Conservation (phyloP, 2,888 invertebrate species). For the Acleris literana region DNA sequence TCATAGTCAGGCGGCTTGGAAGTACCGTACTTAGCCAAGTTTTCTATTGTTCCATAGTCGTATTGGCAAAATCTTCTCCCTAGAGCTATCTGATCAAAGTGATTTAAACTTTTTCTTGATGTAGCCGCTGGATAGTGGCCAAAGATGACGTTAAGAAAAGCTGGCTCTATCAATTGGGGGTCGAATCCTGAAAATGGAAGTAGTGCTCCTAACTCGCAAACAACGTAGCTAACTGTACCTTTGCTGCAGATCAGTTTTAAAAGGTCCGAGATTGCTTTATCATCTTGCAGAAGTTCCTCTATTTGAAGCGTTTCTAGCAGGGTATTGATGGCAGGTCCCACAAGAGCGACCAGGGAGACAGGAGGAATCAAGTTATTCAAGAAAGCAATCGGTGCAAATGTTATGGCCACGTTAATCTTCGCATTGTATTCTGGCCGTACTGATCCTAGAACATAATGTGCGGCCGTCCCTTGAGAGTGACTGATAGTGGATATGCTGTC, state of each 20-base stretch:
- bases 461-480: slow-evolving; percentile 87
- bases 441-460: slow-evolving; percentile 82
- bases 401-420: slow-evolving; percentile 80
- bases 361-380: slow-evolving; percentile 1
- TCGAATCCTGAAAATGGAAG: not conserved
- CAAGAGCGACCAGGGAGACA: not conserved
- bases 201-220: not conserved
- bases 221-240: not conserved
- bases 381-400: slow-evolving; percentile 41
- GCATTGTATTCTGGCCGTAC: slow-evolving; percentile 82
- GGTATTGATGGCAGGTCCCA: not conserved
- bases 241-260: not conserved
- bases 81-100: not conserved
- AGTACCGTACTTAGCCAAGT: no score
- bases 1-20: no score
- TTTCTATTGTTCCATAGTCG: not conserved
- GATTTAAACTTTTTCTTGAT: not conserved
- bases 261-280: not conserved
- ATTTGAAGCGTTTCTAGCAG: not conserved
- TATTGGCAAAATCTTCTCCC: not conserved
- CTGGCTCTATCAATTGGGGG: not conserved
- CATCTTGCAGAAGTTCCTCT: not conserved
- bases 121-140: slow-evolving; percentile 1
- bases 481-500: slow-evolving; percentile 86
- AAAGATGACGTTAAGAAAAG: not conserved